Evolutionary conservation across 2,888 invertebrate genomes (phyloP), one percentile per base, ranked within the genome.

Genomic region (Globia sparganii): DNA sequence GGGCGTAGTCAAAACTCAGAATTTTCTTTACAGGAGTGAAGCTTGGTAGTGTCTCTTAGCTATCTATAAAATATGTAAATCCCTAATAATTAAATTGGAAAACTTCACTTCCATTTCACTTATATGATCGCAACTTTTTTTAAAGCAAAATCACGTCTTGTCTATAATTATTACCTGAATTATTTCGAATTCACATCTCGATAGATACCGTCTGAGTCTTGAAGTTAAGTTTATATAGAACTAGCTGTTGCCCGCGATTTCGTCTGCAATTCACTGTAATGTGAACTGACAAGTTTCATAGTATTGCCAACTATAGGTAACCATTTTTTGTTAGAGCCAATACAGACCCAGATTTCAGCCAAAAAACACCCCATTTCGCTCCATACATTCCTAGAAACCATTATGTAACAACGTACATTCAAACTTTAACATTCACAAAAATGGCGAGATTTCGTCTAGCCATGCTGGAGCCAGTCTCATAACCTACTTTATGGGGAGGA

Each of bases 381-480:
- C 15, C 25, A 8, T 15, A 53, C 5, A 76, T 83, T 34, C n/a
- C 21, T 13, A 49, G 49, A 70, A 70, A 15, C 2, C 25, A 70
- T 83, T 78, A 59, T 49, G 4, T 49, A 68, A 82, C 31, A 15
- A 82, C 31, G 11, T n/a, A 66, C 25, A 40, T 53, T 70, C 13
- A 43, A 85, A 81, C 59, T 85, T 71, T 75, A 56, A 59, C 67
- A 56, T 59, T 71, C 21, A 68, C 2, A 11, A 40, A 28, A 67
- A 21, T 73, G 18, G 62, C 62, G 37, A 43, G 81, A 25, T 56
- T 34, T 8, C 13, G 85, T 81, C 82, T 82, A 75, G 82, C 71
- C 82, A 68, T 11, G 18, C 3, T 3, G 82, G 82, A 81, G 85
- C 85, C 82, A 46, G 46, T 31, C 59, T 34, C 34, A 1, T 85